These are phyloP conservation scores for Eristalis arbustorum DNA, from an alignment of 2,888 invertebrate genomes.

Conservation along the genomic window DNA sequence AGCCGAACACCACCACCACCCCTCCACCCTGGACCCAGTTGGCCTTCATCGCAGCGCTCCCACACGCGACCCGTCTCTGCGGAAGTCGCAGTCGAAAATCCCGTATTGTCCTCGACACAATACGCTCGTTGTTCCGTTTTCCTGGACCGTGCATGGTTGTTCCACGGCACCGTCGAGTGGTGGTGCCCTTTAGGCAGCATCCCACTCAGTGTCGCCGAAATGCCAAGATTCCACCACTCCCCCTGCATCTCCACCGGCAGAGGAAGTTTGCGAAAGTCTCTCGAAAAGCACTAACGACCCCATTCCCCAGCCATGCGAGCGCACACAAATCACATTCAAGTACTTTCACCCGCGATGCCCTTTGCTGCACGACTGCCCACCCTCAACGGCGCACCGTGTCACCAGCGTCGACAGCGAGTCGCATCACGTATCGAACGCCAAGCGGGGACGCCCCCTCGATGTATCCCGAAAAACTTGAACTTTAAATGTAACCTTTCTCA, in stretches of 20 bases:
- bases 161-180: constrained; percentile 33
- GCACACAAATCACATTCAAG: constrained; percentile 62
- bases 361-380: constrained; percentile 20
- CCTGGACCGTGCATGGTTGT: neutral
- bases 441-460: neutral
- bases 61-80: neutral
- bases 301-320: neutral
- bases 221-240: constrained; percentile 15
- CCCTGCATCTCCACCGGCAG: neutral
- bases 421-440: constrained; percentile 52
- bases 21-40: neutral
- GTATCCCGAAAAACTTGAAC: constrained; percentile 59
- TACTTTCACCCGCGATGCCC: constrained; percentile 58
- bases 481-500: constrained; percentile 67
- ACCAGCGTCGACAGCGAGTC: constrained; percentile 21
- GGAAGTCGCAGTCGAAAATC: neutral
- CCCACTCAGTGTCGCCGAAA: constrained; percentile 36
- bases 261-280: constrained; percentile 10
- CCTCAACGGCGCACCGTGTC: neutral
- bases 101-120: neutral
- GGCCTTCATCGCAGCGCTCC: neutral
- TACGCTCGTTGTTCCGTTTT: neutral
- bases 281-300: constrained; percentile 41
- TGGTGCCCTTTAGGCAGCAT: constrained; percentile 59
- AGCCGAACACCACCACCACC: neutral